Evolutionary conservation across 2,113 vertebrate species (phyloP).

Genomic region (Thunnus thynnus): DNA sequence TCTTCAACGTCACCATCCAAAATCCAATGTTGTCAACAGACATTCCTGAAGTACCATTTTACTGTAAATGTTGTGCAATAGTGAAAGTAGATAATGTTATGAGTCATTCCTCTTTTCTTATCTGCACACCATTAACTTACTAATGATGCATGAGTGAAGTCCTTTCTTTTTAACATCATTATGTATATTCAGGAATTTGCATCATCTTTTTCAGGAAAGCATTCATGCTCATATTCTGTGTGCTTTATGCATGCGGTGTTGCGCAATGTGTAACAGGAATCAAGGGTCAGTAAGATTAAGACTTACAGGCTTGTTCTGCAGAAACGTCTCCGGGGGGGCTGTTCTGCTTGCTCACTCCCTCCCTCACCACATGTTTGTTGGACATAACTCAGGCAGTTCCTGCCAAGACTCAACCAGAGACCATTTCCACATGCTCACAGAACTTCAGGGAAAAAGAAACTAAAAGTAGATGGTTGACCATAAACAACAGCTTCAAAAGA

Average conservation of each 20-base stretch:
- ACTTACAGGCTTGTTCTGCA: slow-evolving; percentile 36
- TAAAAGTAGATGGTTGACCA: slow-evolving; percentile 29
- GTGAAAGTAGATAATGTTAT: neutral
- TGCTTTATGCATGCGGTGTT: neutral
- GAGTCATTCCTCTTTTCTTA: slow-evolving; percentile 1
- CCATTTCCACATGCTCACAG: slow-evolving; percentile 41
- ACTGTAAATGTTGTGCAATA: neutral
- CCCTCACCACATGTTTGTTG: slow-evolving; percentile 51
- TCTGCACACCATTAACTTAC: neutral
- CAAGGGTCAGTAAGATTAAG: neutral
- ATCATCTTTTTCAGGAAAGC: neutral
- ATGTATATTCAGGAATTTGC: neutral
- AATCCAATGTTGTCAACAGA: slow-evolving; percentile 19
- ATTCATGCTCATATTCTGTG: neutral
- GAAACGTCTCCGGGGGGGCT: slow-evolving; percentile 27
- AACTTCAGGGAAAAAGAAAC: slow-evolving; percentile 63
- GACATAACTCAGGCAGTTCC: neutral
- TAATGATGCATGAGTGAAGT: neutral
- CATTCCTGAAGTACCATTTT: slow-evolving; percentile 26
- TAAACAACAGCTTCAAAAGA: neutral
- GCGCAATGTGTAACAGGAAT: slow-evolving; percentile 24
- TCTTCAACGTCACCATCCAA: slow-evolving; percentile 1
- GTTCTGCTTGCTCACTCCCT: slow-evolving; percentile 5
- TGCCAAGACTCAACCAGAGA: slow-evolving; percentile 60
- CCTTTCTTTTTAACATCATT: neutral